Conservation (phyloP, 2,113 vertebrate genomes). For the Gulo gulo region DNA sequence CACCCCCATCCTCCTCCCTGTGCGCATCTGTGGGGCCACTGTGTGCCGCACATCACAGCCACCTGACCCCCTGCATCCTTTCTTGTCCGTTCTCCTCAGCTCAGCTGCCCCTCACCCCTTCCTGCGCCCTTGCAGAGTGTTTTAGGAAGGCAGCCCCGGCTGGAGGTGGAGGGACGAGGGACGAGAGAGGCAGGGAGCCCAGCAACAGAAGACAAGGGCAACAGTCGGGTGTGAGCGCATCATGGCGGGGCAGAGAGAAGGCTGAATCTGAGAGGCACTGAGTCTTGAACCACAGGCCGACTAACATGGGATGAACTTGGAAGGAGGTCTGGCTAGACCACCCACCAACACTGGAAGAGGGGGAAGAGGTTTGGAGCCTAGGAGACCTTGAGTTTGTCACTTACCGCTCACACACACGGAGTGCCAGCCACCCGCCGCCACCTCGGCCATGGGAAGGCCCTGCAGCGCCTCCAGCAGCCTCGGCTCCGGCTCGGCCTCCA, state of each 20-base stretch:
- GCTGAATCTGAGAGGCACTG: background rate
- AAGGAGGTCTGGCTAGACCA: background rate
- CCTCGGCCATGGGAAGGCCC: constrained; percentile 85
- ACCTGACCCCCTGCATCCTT: background rate
- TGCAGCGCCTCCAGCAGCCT: constrained; percentile 89
- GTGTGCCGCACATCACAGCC: background rate
- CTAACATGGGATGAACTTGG: fast-evolving
- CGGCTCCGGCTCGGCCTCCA: constrained; percentile 87
- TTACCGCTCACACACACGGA: constrained; percentile 90
- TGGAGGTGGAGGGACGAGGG: background rate
- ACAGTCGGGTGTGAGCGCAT: background rate
- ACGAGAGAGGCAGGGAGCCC: background rate
- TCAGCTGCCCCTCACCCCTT: background rate
- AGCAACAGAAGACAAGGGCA: background rate
- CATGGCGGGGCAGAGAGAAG: background rate
- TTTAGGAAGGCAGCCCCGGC: background rate
- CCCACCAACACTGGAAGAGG: too few relatives aligned
- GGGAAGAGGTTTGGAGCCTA: background rate
- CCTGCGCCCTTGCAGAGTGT: background rate
- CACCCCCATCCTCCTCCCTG: background rate
- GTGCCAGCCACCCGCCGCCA: constrained; percentile 94
- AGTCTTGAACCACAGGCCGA: background rate
- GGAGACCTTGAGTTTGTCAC: background rate
- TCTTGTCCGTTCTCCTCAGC: background rate
- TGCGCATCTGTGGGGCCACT: background rate